A percentile compares a stretch with the other conserved stretches of the same genome.
phyloP scores from a whole-genome alignment of 2,797 vertebrate species.

The Gila robusta region DNA sequence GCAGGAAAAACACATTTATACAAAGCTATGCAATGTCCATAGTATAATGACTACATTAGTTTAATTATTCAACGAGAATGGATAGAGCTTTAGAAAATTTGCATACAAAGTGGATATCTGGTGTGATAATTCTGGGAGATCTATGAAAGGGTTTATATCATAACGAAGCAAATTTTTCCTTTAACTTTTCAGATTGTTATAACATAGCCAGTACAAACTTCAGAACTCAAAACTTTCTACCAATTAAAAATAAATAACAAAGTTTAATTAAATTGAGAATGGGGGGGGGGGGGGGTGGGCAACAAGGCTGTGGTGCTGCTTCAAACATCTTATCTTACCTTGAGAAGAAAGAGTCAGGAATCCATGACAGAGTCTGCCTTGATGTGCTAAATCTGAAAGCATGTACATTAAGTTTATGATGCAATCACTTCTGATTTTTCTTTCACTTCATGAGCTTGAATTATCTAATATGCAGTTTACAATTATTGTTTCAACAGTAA shows the following conservation, averaged over 20 bases:
- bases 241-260: too few relatives aligned
- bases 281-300: too few relatives aligned
- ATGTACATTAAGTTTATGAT: background rate
- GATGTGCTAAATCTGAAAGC: constrained; percentile 94
- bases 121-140: background rate
- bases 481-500: background rate
- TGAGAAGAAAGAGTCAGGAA: constrained; percentile 99
- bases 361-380: constrained; percentile 98
- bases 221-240: too few relatives aligned
- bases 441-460: background rate
- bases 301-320: background rate
- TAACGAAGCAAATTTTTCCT: too few relatives aligned
- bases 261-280: too few relatives aligned
- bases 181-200: background rate
- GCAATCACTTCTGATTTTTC: background rate
- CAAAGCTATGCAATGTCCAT: background rate
- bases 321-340: constrained; percentile 80
- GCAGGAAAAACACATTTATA: constrained; percentile 6
- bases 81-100: background rate
- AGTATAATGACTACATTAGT: background rate
- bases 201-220: too few relatives aligned
- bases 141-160: background rate
- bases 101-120: background rate
- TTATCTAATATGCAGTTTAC: background rate
- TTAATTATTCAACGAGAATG: background rate